A percentile compares a stretch with the other conserved stretches of the same genome.
Conservation (phyloP, 2,888 invertebrate genomes). For the Morpho deidamia region DNA sequence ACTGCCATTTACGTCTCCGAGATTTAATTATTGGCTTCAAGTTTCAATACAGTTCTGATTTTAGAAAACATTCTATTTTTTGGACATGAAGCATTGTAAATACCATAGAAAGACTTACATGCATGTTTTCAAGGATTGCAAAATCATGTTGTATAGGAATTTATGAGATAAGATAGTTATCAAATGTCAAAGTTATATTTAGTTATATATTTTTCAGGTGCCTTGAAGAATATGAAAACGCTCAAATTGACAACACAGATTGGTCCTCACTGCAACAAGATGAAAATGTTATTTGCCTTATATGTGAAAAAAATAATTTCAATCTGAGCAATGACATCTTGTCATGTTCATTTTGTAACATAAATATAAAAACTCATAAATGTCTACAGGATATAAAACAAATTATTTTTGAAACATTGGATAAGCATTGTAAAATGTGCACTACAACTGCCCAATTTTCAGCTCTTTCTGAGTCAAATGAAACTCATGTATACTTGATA, state of each 20-base stretch:
- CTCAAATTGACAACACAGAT: slow-evolving; percentile 52
- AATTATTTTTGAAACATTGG: slow-evolving; percentile 40
- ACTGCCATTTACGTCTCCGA: too few species aligned
- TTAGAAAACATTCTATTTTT: too few species aligned
- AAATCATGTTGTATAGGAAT: too few species aligned
- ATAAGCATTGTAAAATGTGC: slow-evolving; percentile 48
- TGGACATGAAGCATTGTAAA: too few species aligned
- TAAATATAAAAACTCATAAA: slow-evolving; percentile 41
- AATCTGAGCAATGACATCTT: slow-evolving; percentile 32
- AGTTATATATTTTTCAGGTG: slow-evolving; percentile 60
- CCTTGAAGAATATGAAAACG: slow-evolving; percentile 61
- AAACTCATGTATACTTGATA: slow-evolving; percentile 56
- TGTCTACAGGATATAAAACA: slow-evolving; percentile 44
- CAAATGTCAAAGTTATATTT: too few species aligned
- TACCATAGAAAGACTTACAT: too few species aligned
- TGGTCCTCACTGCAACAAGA: slow-evolving; percentile 57
- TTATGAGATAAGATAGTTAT: too few species aligned
- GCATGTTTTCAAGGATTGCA: too few species aligned
- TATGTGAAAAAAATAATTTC: slow-evolving; percentile 68
- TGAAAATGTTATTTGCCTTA: slow-evolving; percentile 68
- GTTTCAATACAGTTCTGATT: neutral
- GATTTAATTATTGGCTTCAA: neutral
- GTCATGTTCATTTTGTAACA: slow-evolving; percentile 54
- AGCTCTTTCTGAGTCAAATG: slow-evolving; percentile 44
- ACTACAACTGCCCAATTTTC: slow-evolving; percentile 47